A percentile compares a stretch with the other conserved stretches of the same genome.
phyloP scores from a whole-genome alignment of 2,888 invertebrate genomes.

The Pardosa pseudoannulata region DNA sequence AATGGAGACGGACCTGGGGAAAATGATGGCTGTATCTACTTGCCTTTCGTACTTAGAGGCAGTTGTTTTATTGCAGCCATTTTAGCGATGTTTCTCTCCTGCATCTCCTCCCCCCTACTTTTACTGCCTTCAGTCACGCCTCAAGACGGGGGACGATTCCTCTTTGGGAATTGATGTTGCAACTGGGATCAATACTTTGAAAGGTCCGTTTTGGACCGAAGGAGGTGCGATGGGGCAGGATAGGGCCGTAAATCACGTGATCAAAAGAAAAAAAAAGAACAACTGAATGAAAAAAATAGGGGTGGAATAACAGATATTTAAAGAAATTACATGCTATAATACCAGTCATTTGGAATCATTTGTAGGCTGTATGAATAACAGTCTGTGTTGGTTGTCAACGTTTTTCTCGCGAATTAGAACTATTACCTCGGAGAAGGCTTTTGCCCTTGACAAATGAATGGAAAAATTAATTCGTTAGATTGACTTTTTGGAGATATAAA shows the following conservation, averaged over 20 bases:
- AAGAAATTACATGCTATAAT: too few relatives aligned
- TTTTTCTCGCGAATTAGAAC: too few relatives aligned
- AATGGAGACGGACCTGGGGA: background rate
- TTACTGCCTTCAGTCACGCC: conserved; percentile 5
- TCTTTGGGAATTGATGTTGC: background rate
- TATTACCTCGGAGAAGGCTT: too few relatives aligned
- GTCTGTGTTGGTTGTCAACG: too few relatives aligned
- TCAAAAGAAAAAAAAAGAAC: too few relatives aligned
- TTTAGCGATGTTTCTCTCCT: background rate
- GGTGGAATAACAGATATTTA: too few relatives aligned
- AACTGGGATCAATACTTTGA: background rate
- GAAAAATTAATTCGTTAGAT: too few relatives aligned
- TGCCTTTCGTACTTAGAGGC: background rate
- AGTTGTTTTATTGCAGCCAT: conserved; percentile 2
- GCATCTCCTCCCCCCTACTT: background rate
- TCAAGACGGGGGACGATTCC: background rate
- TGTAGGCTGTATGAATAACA: too few relatives aligned
- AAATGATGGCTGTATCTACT: background rate
- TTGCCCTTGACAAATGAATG: too few relatives aligned
- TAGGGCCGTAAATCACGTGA: background rate
- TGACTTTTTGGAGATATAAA: too few relatives aligned
- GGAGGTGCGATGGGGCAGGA: background rate
- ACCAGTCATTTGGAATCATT: too few relatives aligned
- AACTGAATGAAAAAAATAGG: too few relatives aligned
- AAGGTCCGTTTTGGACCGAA: background rate